Evolutionary conservation across 2,113 vertebrate species (phyloP), one percentile per base, ranked within the genome.

Genomic region (Pipa parva): DNA sequence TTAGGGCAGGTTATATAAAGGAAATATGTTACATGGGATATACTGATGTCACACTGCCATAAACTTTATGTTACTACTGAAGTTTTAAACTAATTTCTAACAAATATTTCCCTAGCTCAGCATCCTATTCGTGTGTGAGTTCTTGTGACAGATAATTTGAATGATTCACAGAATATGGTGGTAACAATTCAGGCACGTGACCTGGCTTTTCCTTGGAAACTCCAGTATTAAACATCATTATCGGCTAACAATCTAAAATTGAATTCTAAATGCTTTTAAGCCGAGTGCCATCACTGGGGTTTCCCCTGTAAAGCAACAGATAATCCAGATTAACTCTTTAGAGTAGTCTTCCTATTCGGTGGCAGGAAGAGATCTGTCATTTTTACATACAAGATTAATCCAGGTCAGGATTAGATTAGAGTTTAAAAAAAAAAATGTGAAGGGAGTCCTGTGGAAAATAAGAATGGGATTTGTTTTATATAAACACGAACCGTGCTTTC

Each of bases 281-380:
- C 33, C 42, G 42, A 25, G 36, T 28, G 26, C 57, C 24, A 54
- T 70, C 61, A 52, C 37, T 52, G 66, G 66, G 66, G 57, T 54
- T 70, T 50, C 66, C 66, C 26, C 21, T n/a, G 15, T 48, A 54
- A 61, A 36, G 24, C 48, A n/a, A 54, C 13, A 29, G 57, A 69
- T 69, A 69, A 70, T 70, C 66, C 66, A 60, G 66, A 70, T 61
- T 61, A 70, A 58, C 66, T 52, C 60, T 60, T 45, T 61, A 60
- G 56, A 70, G 37, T 31, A 33, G 57, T 51, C 20, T 61, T 70
- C 49, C 18, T 18, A 45, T 21, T 26, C 56, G 17, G 24, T 2
- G 45, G 45, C 36, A 54, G 48, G 26, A 54, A 61, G 31, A 57
- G 52, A n/a, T 54, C 58, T 61, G 66, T 61, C 25, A 26, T 42